A percentile compares a stretch with the other conserved stretches of the same genome.
phyloP scores from a whole-genome alignment of 2,797 vertebrate genomes.

The Echeneis naucrates region DNA sequence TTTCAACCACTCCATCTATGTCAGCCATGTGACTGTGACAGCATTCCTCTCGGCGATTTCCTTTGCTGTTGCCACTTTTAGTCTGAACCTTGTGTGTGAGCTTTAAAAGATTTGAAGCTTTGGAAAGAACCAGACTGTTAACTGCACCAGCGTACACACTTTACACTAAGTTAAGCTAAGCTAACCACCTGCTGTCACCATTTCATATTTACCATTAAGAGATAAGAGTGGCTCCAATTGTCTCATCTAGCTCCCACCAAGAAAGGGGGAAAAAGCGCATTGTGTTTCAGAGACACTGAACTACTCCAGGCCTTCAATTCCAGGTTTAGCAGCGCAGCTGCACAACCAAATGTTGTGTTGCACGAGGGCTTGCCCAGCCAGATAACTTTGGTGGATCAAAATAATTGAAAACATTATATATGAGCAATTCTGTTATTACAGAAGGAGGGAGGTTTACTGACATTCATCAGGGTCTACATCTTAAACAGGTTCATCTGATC shows the following conservation, averaged over 20 bases:
- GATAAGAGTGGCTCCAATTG: background rate
- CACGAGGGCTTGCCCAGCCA: background rate
- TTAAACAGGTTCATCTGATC: background rate
- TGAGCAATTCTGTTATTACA: conserved; percentile 1
- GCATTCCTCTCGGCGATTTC: too few species aligned
- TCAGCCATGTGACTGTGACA: too few species aligned
- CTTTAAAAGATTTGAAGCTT: background rate
- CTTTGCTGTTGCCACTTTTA: too few species aligned
- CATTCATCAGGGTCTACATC: background rate
- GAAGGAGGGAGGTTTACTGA: background rate
- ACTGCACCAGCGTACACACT: background rate
- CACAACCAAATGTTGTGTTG: too few species aligned
- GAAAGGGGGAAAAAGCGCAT: background rate
- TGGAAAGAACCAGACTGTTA: background rate
- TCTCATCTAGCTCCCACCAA: background rate
- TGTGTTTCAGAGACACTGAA: background rate
- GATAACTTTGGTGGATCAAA: conserved; percentile 8
- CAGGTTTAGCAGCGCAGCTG: conserved; percentile 38
- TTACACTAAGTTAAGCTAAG: background rate
- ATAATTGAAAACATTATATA: background rate
- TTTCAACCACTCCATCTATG: too few species aligned
- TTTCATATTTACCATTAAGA: background rate
- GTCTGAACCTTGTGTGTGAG: background rate
- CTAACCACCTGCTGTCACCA: background rate
- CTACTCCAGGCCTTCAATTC: conserved; percentile 11